A percentile compares a stretch with the other conserved stretches of the same genome.
Conservation (phyloP, 1,140 invertebrate genomes). For the Protaetia brevitarsis region DNA sequence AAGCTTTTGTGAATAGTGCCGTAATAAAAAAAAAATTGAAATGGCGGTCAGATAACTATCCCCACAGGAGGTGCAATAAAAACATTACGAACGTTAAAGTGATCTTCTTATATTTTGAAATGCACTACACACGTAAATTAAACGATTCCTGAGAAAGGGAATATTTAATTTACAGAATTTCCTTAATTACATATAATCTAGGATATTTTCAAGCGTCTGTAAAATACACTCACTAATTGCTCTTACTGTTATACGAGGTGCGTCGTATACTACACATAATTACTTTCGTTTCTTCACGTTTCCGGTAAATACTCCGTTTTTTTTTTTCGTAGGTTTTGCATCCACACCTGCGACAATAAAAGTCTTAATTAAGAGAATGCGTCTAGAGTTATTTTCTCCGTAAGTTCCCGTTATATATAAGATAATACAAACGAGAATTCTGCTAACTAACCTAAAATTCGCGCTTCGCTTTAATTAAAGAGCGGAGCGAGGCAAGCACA, state of each 20-base stretch:
- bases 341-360: conserved; percentile 8
- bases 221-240: background rate
- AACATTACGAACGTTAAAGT: no score
- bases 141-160: no score
- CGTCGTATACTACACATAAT: background rate
- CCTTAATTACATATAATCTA: background rate
- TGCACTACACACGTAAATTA: no score
- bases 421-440: background rate
- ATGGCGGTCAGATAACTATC: no score
- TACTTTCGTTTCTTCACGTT: background rate
- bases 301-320: no score
- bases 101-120: no score
- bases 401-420: background rate
- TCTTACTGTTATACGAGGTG: background rate
- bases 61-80: no score
- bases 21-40: no score
- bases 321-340: background rate
- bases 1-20: no score
- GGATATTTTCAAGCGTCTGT: background rate
- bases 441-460: conserved; percentile 6
- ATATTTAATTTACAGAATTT: no score
- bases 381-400: background rate
- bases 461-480: conserved; percentile 4
- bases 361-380: conserved; percentile 4
- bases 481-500: background rate